Evolutionary conservation across 2,888 invertebrate genomes (phyloP).

Genomic region (Pheosia gnoma): DNA sequence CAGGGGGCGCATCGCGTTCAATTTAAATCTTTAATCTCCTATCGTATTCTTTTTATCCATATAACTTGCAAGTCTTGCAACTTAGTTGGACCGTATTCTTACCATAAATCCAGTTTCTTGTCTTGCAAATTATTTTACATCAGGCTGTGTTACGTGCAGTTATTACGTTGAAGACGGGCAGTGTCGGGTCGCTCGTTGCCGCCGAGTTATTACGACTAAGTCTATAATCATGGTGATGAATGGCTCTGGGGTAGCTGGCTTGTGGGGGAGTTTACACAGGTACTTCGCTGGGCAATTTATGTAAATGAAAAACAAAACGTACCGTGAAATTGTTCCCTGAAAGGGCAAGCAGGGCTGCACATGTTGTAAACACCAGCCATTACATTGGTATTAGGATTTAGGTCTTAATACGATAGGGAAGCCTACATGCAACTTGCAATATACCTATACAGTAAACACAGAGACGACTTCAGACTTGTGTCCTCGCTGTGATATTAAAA

Average conservation of each 20-base stretch:
- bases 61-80: conserved; percentile 10
- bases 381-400: too few species aligned
- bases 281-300: neutral
- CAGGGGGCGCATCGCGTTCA: conserved; percentile 6
- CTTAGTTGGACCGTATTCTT: conserved; percentile 17
- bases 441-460: too few species aligned
- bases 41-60: conserved; percentile 21
- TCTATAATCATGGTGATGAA: conserved; percentile 55
- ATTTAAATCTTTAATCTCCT: conserved; percentile 15
- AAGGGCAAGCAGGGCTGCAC: too few species aligned
- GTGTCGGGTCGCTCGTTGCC: conserved; percentile 30
- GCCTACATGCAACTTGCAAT: too few species aligned
- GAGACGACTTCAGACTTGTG: too few species aligned
- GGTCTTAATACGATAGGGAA: too few species aligned
- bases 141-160: conserved; percentile 45
- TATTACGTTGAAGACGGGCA: conserved; percentile 41
- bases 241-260: conserved; percentile 27
- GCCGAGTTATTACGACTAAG: conserved; percentile 31
- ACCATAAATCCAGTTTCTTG: conserved; percentile 39
- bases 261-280: neutral
- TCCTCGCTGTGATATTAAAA: too few species aligned
- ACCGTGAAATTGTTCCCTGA: too few species aligned
- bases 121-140: conserved; percentile 49
- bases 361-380: too few species aligned
- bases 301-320: too few species aligned